Base-by-base conservation (phyloP, 2,888 invertebrate species). In the Tetrapedia diversipes region DNA sequence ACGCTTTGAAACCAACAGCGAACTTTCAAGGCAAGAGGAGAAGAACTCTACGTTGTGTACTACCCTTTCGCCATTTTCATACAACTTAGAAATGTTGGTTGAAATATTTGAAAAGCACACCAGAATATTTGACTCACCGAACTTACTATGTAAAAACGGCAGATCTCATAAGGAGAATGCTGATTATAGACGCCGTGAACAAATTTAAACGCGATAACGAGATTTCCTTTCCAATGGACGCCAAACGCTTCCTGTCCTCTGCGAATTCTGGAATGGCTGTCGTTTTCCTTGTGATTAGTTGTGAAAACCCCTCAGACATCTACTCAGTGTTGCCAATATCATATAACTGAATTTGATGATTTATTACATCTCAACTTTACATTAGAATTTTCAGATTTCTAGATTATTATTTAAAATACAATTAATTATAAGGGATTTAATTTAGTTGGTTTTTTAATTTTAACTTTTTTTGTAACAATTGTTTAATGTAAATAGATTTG, bases 61-160 rank as follows among this genome's bases (percentile, higher is more conserved):
- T 68, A 69, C 47, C 54, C 64, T 64, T 67, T 54, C 77, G 77
- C 77, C 83, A 78, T 80, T 80, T 75, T 66, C 32, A 37, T n/a
- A n/a, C 56, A 49, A 16, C 34, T 45, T 41, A n/a, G 37, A 34
- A 76, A 51, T 43, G 49, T 53, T 75, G 24, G 19, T 66, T 34
- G 56, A 78, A 67, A 72, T 66, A 71, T 71, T 60, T 57, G 29
- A 71, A 56, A 64, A 61, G 57, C 49, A 71, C 56, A 60, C 63
- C 59, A 74, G 57, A 65, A 74, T 80, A 60, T 67, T 80, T 63
- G 66, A 85, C 86, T 85, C 79, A 85, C 85, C 85, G 77, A 86
- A 79, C 80, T 85, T 79, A 79, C 73, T 76, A 74, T 72, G 77
- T 53, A 68, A 73, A 71, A 71, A 64, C 61, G 75, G 57, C 59